Evolutionary conservation across 2,113 vertebrate genomes (phyloP).

Genomic region (Tamias sibiricus): DNA sequence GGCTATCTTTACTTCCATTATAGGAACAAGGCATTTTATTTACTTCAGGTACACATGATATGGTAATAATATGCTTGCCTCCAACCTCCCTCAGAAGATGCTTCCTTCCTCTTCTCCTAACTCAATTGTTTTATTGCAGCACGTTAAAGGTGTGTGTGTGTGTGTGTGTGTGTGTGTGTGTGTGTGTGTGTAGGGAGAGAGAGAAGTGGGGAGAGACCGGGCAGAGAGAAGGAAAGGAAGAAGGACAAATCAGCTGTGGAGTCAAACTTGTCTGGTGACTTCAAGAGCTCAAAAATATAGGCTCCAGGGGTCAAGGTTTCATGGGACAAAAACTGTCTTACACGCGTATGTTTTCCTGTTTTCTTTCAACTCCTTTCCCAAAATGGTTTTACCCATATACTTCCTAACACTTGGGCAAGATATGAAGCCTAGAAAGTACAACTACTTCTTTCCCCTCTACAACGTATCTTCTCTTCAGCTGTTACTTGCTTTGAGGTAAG

Average conservation of each 20-base stretch:
- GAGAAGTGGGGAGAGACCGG: rapidly evolving
- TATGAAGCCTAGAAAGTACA: not conserved
- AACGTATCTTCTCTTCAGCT: not conserved
- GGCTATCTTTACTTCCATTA: not conserved
- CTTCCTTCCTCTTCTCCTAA: not conserved
- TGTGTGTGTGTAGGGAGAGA: not conserved
- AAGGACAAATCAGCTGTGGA: not conserved
- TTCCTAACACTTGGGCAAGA: not conserved
- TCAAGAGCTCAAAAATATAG: not conserved
- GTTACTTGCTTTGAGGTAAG: not conserved
- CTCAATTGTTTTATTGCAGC: not conserved
- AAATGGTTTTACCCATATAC: not conserved
- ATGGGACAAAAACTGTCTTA: not conserved
- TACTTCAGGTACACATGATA: not conserved
- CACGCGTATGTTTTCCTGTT: not conserved
- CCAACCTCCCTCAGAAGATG: not conserved
- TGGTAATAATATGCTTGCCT: not conserved
- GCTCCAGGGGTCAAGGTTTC: too few species aligned
- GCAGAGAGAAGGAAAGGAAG: too few species aligned
- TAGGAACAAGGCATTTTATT: not conserved
- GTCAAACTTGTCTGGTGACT: not conserved
- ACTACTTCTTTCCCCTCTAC: not conserved
- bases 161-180: not conserved
- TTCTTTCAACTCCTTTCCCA: not conserved
- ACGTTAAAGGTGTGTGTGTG: not conserved